Base-by-base conservation (phyloP, 2,888 invertebrate genomes). In the Lottia gigantea region DNA sequence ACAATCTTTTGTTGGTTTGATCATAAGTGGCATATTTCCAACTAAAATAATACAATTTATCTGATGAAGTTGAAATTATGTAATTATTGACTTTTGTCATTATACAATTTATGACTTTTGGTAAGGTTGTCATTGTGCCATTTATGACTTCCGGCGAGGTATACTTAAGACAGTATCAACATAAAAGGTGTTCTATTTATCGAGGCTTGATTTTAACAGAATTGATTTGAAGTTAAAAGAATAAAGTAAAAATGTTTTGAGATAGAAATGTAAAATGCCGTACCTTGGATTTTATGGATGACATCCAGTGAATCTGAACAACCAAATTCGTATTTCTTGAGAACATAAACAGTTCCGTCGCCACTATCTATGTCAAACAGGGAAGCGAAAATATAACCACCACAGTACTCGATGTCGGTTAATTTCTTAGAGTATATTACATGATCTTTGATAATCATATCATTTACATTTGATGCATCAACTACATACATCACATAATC, bases 341-440 rank as follows among this genome's bases (percentile, higher is more conserved):
- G 19, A 16, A 49, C 49, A n/a, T 49, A 49, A 6, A 49, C 49
- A 16, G 16, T 49, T 49, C 49, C 49, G 49, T 76, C 78, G 11
- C 67, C 47, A 11, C 62, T 63, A 0, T 72, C 70, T 2, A 63
- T 16, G 68, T 80, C 79, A 71, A 81, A 76, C 23, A 76, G 61
- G 15, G 80, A 68, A n/a, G 79, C 71, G 68, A 79, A 80, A 25
- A 83, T 74, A 68, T 77, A 67, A 6, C 67, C 76, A 0, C 79
- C 81, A 70, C 83, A 84, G 4, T 77, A 71, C 64, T 79, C 81
- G 12, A 85, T 78, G 64, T 83, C 83, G 1, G 82, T 85, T 25
- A 81, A 65, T 62, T 80, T 74, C 15, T 73, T 71, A 0, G 45
- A 47, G 1, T 74, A 64, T 6, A 71, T 62, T 62, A 62, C 47